phyloP scores from a whole-genome alignment of 2,797 vertebrate genomes.

The Gobio occitaniae region DNA sequence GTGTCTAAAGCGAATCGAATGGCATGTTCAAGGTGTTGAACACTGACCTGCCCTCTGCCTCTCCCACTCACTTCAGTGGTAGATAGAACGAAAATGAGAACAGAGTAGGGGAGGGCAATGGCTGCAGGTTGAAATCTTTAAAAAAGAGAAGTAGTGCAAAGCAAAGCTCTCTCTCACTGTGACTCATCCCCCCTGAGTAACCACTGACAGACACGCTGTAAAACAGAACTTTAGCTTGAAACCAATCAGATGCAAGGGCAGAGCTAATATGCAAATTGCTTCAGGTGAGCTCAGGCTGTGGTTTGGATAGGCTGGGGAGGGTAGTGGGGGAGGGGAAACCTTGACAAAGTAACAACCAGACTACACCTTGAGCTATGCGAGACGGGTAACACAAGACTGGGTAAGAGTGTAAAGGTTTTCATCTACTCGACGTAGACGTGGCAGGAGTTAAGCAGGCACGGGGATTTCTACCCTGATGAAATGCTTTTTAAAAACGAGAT shows the following conservation, averaged over 20 bases:
- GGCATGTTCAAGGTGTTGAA: slow-evolving; percentile 68
- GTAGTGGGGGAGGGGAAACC: slow-evolving; percentile 61
- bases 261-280: slow-evolving; percentile 77
- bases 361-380: slow-evolving; percentile 73
- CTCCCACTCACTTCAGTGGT: slow-evolving; percentile 62
- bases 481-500: neutral
- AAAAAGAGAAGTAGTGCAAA: slow-evolving; percentile 82
- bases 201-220: slow-evolving; percentile 75
- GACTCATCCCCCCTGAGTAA: slow-evolving; percentile 77
- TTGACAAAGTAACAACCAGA: slow-evolving; percentile 66
- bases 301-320: slow-evolving; percentile 70
- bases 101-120: slow-evolving; percentile 70
- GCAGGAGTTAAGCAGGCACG: slow-evolving; percentile 65
- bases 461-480: slow-evolving; percentile 67
- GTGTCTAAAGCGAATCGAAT: slow-evolving; percentile 62
- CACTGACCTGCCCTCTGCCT: slow-evolving; percentile 61
- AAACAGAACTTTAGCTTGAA: slow-evolving; percentile 71
- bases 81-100: slow-evolving; percentile 68
- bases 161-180: slow-evolving; percentile 82
- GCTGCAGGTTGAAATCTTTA: slow-evolving; percentile 72
- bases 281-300: slow-evolving; percentile 77
- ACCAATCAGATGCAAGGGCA: slow-evolving; percentile 77
- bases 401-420: slow-evolving; percentile 60
- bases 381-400: slow-evolving; percentile 72
- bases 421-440: slow-evolving; percentile 49